Evolutionary conservation across 2,113 vertebrate genomes (phyloP).

Genomic region (Tetrao urogallus): DNA sequence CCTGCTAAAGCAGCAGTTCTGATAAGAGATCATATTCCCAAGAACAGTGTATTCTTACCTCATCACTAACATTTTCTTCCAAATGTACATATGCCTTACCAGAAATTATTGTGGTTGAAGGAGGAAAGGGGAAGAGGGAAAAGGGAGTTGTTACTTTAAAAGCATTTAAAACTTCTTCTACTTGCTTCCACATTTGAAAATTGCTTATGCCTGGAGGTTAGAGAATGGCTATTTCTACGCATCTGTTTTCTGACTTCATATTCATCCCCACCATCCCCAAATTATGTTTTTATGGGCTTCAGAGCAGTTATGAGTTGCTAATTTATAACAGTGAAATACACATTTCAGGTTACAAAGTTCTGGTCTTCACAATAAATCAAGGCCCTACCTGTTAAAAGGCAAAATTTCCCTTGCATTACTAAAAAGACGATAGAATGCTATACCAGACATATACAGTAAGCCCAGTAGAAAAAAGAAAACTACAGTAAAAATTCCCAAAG

Average conservation of each 20-base stretch:
- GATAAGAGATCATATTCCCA: slow-evolving; percentile 44
- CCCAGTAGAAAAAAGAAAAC: not conserved
- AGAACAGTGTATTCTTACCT: not conserved
- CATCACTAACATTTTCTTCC: not conserved
- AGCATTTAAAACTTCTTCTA: not conserved
- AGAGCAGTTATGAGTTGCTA: not conserved
- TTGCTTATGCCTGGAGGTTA: slow-evolving; percentile 5
- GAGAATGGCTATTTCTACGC: not conserved
- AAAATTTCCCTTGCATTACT: not conserved
- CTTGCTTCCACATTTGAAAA: slow-evolving; percentile 6
- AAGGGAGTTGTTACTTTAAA: slow-evolving; percentile 1
- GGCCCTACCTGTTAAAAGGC: not conserved
- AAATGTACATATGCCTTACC: not conserved
- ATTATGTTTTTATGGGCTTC: not conserved
- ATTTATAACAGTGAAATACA: slow-evolving; percentile 29
- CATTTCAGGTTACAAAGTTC: not conserved
- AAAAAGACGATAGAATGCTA: not conserved
- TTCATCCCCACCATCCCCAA: not conserved
- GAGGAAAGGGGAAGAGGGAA: not conserved
- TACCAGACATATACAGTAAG: not conserved
- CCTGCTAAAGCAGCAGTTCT: slow-evolving; percentile 36
- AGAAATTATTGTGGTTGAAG: slow-evolving; percentile 7
- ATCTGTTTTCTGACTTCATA: slow-evolving; percentile 29
- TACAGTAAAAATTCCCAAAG: not conserved
- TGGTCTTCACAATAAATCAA: slow-evolving; percentile 14